Base-by-base conservation (phyloP, 2,113 vertebrate species). In the Neodontobutis hainanensis region DNA sequence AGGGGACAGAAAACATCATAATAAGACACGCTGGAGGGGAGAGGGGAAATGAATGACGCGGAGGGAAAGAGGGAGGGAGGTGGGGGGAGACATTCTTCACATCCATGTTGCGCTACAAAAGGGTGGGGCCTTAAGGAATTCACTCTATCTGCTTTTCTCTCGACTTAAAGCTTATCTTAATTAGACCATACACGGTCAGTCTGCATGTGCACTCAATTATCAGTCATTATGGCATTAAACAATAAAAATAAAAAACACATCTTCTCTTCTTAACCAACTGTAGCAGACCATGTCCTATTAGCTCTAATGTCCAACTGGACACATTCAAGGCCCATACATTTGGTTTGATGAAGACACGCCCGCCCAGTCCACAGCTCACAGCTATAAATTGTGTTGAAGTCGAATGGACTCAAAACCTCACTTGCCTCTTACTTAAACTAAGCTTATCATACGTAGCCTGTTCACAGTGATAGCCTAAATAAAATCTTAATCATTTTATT, bases 111-210 rank as follows among this genome's bases (percentile, higher is more conserved):
- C 87, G 87, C 83, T 87, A 80, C 80, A 84, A 87, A 27, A 92
- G 93, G 93, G 92, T 93, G 93, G 91, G 92, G 93, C 90, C 84
- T 89, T 83, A 51, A 88, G 88, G 89, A 92, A 92, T 91, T 85
- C 83, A 78, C 75, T 83, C 82, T 75, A 80, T 80, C 73, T 75
- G 71, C 78, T 75, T 73, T 79, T 55, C 72, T 79, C 80, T 88
- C 70, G 77, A 87, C 56, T 88, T 84, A 69, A 80, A 80, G 81
- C 61, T 84, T 58, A 80, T 84, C 81, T 82, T 77, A 80, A 83
- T 85, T 74, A 80, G 66, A 77, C 73, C 55, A 74, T 42, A 49
- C 36, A 4, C 61, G 77, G 82, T 79, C 77, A 81, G 65, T 35
- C 48, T 27, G 74, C 46, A 48, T 0, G 68, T 51, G 72, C 75